phyloP scores from a whole-genome alignment of 1,140 invertebrate species.

The Pygmarrhopalites habei region DNA sequence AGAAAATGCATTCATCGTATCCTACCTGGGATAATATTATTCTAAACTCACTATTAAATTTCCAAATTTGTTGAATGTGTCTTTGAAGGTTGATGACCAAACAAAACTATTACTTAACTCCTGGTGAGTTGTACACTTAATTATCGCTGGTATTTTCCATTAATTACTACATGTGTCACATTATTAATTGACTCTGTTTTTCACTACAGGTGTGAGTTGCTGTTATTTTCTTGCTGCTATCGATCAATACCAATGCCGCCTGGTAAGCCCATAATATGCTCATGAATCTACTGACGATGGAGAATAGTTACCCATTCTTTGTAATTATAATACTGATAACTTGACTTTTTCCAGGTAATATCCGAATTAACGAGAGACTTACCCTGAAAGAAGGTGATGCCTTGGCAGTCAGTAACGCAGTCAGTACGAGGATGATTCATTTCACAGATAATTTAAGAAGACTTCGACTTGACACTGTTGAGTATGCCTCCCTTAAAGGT shows the following conservation, averaged over 20 bases:
- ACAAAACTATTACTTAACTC: constrained; percentile 93
- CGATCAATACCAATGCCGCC: constrained; percentile 46
- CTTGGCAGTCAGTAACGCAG: constrained; percentile 40
- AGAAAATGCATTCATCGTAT: too few relatives aligned
- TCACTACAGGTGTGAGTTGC: constrained; percentile 88
- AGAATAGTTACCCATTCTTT: too few relatives aligned
- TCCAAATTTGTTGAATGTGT: constrained; percentile 29
- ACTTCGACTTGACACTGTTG: constrained; percentile 87
- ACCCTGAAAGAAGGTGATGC: constrained; percentile 37
- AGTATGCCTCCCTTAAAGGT: constrained; percentile 97
- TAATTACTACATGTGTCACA: too few relatives aligned
- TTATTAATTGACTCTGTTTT: too few relatives aligned
- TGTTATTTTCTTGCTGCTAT: constrained; percentile 74
- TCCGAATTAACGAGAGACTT: constrained; percentile 38
- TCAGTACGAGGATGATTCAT: constrained; percentile 87
- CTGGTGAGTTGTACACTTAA: too few relatives aligned
- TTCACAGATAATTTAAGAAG: constrained; percentile 85
- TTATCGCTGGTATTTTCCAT: too few relatives aligned
- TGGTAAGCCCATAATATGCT: too few relatives aligned
- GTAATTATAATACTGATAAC: too few relatives aligned
- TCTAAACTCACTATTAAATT: too few relatives aligned
- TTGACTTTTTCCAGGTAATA: too few relatives aligned
- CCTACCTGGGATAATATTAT: too few relatives aligned
- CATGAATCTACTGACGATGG: too few relatives aligned
- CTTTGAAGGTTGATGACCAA: constrained; percentile 96